phyloP scores from a whole-genome alignment of 2,113 vertebrate genomes.

The Stomatorhinus ivindoensis region DNA sequence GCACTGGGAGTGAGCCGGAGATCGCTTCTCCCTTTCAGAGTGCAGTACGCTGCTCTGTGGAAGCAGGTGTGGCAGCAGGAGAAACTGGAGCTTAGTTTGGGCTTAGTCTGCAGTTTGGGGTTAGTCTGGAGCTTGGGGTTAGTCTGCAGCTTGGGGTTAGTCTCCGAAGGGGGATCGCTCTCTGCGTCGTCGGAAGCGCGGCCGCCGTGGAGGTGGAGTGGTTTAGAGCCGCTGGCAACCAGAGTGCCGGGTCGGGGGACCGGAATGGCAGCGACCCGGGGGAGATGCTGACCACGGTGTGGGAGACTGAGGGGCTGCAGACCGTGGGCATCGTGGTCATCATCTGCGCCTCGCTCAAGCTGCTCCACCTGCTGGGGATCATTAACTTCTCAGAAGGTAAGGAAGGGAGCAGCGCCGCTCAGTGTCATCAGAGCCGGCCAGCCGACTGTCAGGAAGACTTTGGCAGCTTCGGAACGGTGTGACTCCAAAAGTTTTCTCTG shows the following conservation, averaged over 20 bases:
- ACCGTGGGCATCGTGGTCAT: conserved; percentile 97
- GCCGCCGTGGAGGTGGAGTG: conserved; percentile 51
- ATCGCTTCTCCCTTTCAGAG: background rate
- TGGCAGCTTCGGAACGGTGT: background rate
- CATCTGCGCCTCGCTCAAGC: conserved; percentile 92
- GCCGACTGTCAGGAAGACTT: background rate
- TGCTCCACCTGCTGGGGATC: conserved; percentile 94
- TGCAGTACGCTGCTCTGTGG: background rate
- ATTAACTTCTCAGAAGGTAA: conserved; percentile 99
- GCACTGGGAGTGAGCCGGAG: background rate
- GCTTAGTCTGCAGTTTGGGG: background rate
- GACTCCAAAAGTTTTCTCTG: background rate
- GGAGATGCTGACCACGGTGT: conserved; percentile 82
- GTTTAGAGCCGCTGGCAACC: conserved; percentile 48
- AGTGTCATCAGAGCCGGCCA: background rate
- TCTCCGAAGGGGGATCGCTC: background rate
- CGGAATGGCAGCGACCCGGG: conserved; percentile 51
- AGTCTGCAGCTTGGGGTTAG: background rate
- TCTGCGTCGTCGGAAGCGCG: conserved; percentile 33
- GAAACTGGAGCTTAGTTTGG: background rate
- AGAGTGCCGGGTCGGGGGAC: conserved; percentile 47
- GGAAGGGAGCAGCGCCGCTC: conserved; percentile 15
- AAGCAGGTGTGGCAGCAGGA: background rate
- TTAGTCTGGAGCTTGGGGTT: background rate
- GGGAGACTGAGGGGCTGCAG: conserved; percentile 97